Evolutionary conservation across 2,888 invertebrate genomes (phyloP), one percentile per base, ranked within the genome.

Genomic region (Mystacides longicornis): DNA sequence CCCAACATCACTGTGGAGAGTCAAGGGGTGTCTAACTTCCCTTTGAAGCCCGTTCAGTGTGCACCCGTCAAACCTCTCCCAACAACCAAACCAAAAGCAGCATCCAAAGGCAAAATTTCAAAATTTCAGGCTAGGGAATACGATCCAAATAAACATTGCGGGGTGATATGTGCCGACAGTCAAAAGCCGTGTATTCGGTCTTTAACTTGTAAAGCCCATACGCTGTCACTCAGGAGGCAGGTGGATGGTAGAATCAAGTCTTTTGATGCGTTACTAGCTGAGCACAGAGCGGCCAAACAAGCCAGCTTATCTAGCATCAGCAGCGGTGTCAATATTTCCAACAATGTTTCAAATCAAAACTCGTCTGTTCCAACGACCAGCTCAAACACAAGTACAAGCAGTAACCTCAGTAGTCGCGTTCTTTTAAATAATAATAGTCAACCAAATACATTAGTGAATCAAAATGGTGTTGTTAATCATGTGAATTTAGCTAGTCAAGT

Each of bases 71-170:
- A 66, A 64, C 64, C 66, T 63, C n/a, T n/a, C n/a, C 37, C 37
- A 16, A 14, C 37, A 3, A 37, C n/a, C 14, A 68, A 68, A 63
- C 64, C 67, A 2, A 59, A 56, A 19, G 58, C 62, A 45, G 56
- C 64, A 51, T 50, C 71, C 71, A 9, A 68, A 67, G 3, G 50
- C 19, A 77, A 76, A 64, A 14, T 16, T 37, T 46, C 58, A 14
- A 62, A 60, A 27, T 72, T 73, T 63, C 72, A 71, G 62, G 74
- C 79, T 60, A 77, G 87, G 58, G 86, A 88, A 67, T 91, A 87
- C 71, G 87, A 91, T 69, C 85, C 90, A 18, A 86, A 91, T 67
- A 82, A 86, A 63, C 91, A 91, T 67, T 91, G 91, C 69, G 92
- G 91, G 2, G 90, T 90, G 16, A 71, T 81, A 63, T 82, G 80